phyloP scores from a whole-genome alignment of 2,888 invertebrate genomes.

The Iphiclides podalirius region DNA sequence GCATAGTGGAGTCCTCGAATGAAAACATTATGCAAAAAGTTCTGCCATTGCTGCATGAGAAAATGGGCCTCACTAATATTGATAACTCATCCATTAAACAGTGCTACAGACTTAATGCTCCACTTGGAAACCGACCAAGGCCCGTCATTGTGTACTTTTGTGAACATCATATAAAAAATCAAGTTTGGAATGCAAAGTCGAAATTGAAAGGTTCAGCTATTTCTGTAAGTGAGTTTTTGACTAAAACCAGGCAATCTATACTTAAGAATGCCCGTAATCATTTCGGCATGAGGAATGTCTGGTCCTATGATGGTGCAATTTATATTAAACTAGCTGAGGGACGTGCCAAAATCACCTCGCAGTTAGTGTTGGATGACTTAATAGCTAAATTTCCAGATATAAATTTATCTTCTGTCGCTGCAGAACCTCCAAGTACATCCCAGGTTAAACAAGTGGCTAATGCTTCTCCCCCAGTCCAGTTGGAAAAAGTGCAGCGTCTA shows the following conservation, averaged over 20 bases:
- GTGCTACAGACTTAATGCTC: background rate
- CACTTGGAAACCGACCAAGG: background rate
- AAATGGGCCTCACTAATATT: background rate
- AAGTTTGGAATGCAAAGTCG: background rate
- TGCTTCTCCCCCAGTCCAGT: background rate
- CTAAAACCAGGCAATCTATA: background rate
- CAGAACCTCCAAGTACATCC: background rate
- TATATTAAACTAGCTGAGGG: background rate
- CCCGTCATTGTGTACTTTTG: background rate
- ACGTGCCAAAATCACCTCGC: background rate
- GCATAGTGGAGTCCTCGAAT: background rate
- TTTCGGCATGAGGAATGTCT: background rate
- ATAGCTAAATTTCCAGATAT: background rate
- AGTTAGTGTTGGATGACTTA: background rate
- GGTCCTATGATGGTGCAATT: constrained; percentile 1
- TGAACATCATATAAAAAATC: background rate
- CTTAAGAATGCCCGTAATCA: background rate
- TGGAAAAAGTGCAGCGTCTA: background rate
- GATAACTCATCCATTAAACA: background rate
- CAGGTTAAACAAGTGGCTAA: background rate
- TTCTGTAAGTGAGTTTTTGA: background rate
- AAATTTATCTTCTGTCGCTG: background rate
- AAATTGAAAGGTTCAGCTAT: constrained; percentile 1
- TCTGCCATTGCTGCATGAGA: background rate
- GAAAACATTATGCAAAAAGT: background rate